phyloP scores from a whole-genome alignment of 2,797 vertebrate genomes.

The Xerus rutilus region DNA sequence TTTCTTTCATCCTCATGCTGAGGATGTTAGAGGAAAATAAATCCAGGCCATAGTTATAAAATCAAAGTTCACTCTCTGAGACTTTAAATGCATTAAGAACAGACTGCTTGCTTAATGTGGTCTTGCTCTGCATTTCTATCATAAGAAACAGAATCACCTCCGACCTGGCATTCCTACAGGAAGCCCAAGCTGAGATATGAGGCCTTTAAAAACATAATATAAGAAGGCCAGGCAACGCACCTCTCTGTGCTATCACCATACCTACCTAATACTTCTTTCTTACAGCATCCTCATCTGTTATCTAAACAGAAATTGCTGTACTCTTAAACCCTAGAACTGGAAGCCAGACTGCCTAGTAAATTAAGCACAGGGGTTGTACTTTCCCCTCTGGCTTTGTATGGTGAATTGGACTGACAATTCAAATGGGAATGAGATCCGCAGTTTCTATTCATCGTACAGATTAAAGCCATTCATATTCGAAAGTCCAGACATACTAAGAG shows the following conservation, averaged over 20 bases:
- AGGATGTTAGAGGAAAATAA: constrained; percentile 64
- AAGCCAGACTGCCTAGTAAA: constrained; percentile 69
- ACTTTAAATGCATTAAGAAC: constrained; percentile 9
- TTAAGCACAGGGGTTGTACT: constrained; percentile 39
- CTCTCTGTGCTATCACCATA: constrained; percentile 57
- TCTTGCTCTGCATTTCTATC: not conserved
- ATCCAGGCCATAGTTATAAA: constrained; percentile 65
- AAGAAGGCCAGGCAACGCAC: constrained; percentile 64
- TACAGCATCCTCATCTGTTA: constrained; percentile 78
- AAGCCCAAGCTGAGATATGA: constrained; percentile 67
- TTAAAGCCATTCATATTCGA: constrained; percentile 67
- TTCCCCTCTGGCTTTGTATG: constrained; percentile 50
- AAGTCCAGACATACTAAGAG: not conserved
- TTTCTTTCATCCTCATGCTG: constrained; percentile 60
- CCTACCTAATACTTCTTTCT: constrained; percentile 70
- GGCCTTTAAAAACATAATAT: constrained; percentile 66
- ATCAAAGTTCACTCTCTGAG: constrained; percentile 50
- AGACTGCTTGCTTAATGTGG: constrained; percentile 58
- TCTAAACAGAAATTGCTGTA: constrained; percentile 70
- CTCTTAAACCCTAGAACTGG: constrained; percentile 66
- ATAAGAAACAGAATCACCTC: constrained; percentile 47
- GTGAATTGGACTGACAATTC: constrained; percentile 51
- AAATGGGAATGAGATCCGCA: not conserved
- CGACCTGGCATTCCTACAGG: constrained; percentile 22
- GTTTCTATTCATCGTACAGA: constrained; percentile 1